phyloP scores from a whole-genome alignment of 2,888 invertebrate species.

The Drosophila ochracea region DNA sequence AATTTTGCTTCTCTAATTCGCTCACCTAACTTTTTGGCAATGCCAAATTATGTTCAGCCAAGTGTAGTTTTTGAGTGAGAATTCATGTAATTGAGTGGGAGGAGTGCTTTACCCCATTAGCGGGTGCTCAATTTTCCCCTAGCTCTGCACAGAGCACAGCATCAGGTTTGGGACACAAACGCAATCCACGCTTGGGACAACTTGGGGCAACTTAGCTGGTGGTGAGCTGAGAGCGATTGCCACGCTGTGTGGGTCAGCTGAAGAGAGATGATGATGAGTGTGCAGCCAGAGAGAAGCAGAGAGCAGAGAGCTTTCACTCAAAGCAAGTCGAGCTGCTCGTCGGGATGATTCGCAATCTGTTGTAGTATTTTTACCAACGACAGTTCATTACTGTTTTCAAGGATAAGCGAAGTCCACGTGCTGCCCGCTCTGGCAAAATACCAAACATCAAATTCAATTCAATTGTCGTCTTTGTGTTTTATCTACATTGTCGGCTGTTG shows the following conservation, averaged over 20 bases:
- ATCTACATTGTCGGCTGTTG: constrained; percentile 23
- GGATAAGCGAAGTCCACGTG: constrained; percentile 71
- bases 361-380: constrained; percentile 55
- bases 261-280: constrained; percentile 13
- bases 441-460: constrained; percentile 32
- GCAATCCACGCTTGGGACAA: neutral
- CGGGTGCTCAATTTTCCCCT: constrained; percentile 2
- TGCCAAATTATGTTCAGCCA: neutral
- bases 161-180: constrained; percentile 16
- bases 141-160: constrained; percentile 24
- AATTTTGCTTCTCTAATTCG: neutral
- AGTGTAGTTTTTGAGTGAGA: neutral
- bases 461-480: constrained; percentile 44
- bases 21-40: neutral
- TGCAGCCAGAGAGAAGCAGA: constrained; percentile 16
- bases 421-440: constrained; percentile 42
- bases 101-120: neutral
- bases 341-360: constrained; percentile 65
- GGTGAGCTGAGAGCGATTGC: constrained; percentile 5
- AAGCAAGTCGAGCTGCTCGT: constrained; percentile 46
- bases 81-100: constrained; percentile 2
- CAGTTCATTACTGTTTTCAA: constrained; percentile 79
- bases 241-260: constrained; percentile 6
- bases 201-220: neutral
- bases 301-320: constrained; percentile 43